These are phyloP conservation scores for Piscicola geometra DNA, from an alignment of 2,888 invertebrate species.

Conservation along the genomic window DNA sequence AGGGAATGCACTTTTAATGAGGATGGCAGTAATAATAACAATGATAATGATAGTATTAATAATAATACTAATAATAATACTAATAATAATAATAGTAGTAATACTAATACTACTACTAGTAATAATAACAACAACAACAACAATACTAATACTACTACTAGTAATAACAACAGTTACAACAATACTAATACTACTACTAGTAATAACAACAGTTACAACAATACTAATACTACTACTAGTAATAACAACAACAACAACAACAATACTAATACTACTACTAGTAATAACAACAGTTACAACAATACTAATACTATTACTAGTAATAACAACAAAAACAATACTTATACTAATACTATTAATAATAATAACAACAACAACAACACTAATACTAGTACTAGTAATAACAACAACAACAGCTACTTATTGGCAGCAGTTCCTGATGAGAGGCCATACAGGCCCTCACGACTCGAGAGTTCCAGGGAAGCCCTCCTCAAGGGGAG, in stretches of 20 bases:
- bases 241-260: constrained; percentile 10
- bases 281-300: not conserved
- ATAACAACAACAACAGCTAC: not conserved
- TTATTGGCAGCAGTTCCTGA: no score
- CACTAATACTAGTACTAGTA: not conserved
- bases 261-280: not conserved
- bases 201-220: not conserved
- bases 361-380: not conserved
- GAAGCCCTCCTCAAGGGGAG: not conserved
- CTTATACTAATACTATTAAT: not conserved
- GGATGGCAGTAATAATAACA: no score
- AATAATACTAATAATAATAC: no score
- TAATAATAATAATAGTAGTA: no score
- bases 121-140: no score
- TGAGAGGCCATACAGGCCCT: no score
- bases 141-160: no score
- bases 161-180: no score
- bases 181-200: no score
- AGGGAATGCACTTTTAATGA: no score
- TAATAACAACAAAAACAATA: not conserved
- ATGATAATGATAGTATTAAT: no score
- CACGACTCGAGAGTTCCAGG: not conserved
- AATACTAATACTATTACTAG: not conserved
- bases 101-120: no score
- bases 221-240: not conserved